Evolutionary conservation across 64 coral and sea anemone species (phyloP).

Genomic region (Platygyra sinensis): DNA sequence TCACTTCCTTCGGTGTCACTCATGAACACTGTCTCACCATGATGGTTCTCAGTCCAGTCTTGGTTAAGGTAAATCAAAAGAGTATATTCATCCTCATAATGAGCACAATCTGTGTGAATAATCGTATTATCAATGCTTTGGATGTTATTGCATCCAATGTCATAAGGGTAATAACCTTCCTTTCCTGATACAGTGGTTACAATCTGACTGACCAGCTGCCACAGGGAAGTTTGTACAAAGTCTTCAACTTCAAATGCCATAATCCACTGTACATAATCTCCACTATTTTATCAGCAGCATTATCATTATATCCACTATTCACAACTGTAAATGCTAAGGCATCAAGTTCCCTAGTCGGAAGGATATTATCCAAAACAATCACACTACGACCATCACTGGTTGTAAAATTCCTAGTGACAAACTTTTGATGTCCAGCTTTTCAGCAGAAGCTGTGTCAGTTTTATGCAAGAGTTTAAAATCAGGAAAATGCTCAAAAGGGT

Average conservation of each 20-base stretch:
- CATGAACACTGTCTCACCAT: slow-evolving; percentile 89
- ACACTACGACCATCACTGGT: slow-evolving; percentile 51
- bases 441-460: neutral
- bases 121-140: slow-evolving; percentile 65
- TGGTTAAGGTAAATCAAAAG: slow-evolving; percentile 77
- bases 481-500: neutral
- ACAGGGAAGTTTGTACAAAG: slow-evolving; percentile 60
- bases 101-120: slow-evolving; percentile 59
- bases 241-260: slow-evolving; percentile 68
- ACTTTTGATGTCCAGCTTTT: slow-evolving; percentile 29
- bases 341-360: slow-evolving; percentile 49
- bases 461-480: slow-evolving; percentile 10
- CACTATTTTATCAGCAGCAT: slow-evolving; percentile 44
- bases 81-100: slow-evolving; percentile 74
- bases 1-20: slow-evolving; percentile 53
- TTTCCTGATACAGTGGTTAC: slow-evolving; percentile 51
- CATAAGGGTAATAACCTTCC: slow-evolving; percentile 79
- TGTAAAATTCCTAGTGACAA: slow-evolving; percentile 62
- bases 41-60: slow-evolving; percentile 80
- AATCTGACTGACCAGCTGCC: slow-evolving; percentile 62
- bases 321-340: slow-evolving; percentile 31
- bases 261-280: slow-evolving; percentile 84
- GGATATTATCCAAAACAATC: slow-evolving; percentile 72
- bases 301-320: slow-evolving; percentile 57
- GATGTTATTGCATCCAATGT: slow-evolving; percentile 84